Conservation (phyloP, 2,888 invertebrate genomes). For the Sussaba pulchella region DNA sequence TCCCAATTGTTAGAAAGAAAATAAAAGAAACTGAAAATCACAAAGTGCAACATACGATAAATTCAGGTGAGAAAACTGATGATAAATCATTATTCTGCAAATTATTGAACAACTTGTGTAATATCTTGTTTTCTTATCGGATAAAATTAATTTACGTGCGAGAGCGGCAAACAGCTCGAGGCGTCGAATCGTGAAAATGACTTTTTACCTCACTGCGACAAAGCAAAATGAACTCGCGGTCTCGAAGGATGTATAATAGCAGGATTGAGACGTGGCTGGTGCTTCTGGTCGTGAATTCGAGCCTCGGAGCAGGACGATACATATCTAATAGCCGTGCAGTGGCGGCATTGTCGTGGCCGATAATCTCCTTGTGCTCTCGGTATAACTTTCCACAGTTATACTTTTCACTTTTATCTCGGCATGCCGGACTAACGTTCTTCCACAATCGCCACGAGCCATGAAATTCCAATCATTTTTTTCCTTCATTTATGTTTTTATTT, state of each 20-base stretch:
- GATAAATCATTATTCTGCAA: background rate
- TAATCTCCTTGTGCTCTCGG: slow-evolving; percentile 63
- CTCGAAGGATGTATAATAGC: slow-evolving; percentile 44
- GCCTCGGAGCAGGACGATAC: slow-evolving; percentile 63
- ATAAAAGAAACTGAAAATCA: slow-evolving; percentile 58
- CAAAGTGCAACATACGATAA: slow-evolving; percentile 54
- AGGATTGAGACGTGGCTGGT: slow-evolving; percentile 72
- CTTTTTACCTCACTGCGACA: slow-evolving; percentile 21
- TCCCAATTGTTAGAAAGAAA: slow-evolving; percentile 69
- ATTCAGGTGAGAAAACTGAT: slow-evolving; percentile 38
- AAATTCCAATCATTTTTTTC: slow-evolving; percentile 23
- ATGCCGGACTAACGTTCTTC: slow-evolving; percentile 1
- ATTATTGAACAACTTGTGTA: background rate
- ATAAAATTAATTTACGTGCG: slow-evolving; percentile 24
- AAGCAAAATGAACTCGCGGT: slow-evolving; percentile 46
- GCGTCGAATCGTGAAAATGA: slow-evolving; percentile 53
- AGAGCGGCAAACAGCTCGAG: slow-evolving; percentile 9
- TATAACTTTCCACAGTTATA: slow-evolving; percentile 38
- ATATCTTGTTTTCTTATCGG: slow-evolving; percentile 22
- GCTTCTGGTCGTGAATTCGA: slow-evolving; percentile 67
- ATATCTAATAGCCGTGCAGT: slow-evolving; percentile 66
- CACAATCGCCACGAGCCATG: background rate
- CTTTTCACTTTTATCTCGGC: slow-evolving; percentile 30
- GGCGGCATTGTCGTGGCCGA: slow-evolving; percentile 65
- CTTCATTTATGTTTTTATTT: background rate